Percentiles rank a stretch among this genome's conserved stretches.
Conservation (phyloP, 2,113 vertebrate species). For the Paradisaea rubra region DNA sequence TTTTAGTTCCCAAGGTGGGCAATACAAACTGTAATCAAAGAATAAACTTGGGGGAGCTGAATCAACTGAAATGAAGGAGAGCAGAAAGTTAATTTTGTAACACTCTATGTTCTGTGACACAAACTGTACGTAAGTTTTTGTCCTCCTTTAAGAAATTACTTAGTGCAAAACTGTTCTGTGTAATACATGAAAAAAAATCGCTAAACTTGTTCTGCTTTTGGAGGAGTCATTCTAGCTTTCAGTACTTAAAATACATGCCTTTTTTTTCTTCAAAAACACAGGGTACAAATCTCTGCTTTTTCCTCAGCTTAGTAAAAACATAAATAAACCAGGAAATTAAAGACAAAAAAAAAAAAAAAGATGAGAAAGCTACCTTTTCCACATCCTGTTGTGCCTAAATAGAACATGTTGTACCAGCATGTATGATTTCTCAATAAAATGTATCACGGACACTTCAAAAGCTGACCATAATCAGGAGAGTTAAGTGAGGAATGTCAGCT, state of each 20-base stretch:
- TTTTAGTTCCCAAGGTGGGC: not conserved
- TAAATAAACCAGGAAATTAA: slow-evolving; percentile 49
- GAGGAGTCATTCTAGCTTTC: not conserved
- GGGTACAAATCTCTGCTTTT: not conserved
- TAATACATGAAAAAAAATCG: not conserved
- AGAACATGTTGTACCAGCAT: not conserved
- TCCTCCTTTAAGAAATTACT: not conserved
- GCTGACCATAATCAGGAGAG: slow-evolving; percentile 13
- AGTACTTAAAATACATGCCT: not conserved
- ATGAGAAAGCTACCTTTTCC: not conserved
- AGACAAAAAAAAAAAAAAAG: not conserved
- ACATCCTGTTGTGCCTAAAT: not conserved
- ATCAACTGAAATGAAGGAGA: not conserved
- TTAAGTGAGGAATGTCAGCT: slow-evolving; percentile 40
- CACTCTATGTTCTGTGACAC: not conserved
- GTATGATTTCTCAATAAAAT: not conserved
- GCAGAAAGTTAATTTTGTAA: not conserved
- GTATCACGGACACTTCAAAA: not conserved
- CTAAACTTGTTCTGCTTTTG: not conserved
- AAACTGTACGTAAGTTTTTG: not conserved
- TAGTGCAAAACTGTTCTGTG: not conserved
- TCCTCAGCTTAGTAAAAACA: slow-evolving; percentile 1
- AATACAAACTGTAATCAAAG: not conserved
- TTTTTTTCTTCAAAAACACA: not conserved
- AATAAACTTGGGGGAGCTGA: not conserved